Evolutionary conservation across 2,797 vertebrate species (phyloP), one percentile per base, ranked within the genome.

Genomic region (Melanotaenia pygmaea): DNA sequence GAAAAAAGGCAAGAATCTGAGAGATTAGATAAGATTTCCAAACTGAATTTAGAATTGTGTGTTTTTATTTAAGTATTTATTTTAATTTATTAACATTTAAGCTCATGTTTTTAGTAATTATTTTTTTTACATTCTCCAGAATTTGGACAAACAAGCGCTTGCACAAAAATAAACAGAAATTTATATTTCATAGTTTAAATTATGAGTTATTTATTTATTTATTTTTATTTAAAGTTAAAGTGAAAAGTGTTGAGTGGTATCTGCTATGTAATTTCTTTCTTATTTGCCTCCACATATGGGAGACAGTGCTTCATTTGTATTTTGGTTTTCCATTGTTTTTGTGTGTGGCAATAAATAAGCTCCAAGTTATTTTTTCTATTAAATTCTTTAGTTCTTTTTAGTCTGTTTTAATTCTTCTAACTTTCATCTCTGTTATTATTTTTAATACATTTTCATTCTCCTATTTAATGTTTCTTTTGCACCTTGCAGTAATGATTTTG

Each of bases 1-100:
- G 98, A 63, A 99, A 97, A 91, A 99, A 97, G 97, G 98, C 99
- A 76, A 79, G 83, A 2, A 74, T 59, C 43, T 1, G 1, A 63
- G 2, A 2, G 28, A 26, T 63, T 20, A 51, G 35, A 47, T 18
- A 7, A 1, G 43, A 62, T 10, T 79, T 35, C n/a, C 5, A 43
- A 2, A 14, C 4, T 24, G 0, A 64, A 26, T 14, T 6, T 13
- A 16, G 24, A 61, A 13, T 57, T 43, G 1, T 22, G 20, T 9
- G 3, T 20, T 50, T 50, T 22, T 50, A n/a, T 47, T n/a, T 22
- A 22, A 11, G 45, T 22, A 11, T 50, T 50, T 50, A 10, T 28
- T 16, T 8, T 32, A 1, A 16, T 30, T 56, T 16, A 30, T 47
- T 47, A 47, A 9, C 18, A 47, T 47, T 20, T n/a, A 47, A 30